Evolutionary conservation across 2,113 vertebrate species (phyloP).

Genomic region (Hippopotamus amphibius): DNA sequence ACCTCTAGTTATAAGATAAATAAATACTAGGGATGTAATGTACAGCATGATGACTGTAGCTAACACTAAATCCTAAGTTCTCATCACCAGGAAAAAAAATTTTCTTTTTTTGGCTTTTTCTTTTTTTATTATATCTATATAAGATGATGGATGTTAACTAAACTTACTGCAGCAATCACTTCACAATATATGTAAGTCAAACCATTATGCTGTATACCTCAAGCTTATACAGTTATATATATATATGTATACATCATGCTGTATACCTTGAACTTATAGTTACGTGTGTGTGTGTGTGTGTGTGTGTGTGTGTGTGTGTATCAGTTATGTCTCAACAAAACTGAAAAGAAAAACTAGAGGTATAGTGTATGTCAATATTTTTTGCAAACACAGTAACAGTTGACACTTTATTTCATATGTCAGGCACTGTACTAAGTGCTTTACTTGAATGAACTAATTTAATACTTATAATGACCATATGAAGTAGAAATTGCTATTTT

Average conservation of each 20-base stretch:
- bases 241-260: neutral
- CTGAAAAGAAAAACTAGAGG: neutral
- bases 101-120: neutral
- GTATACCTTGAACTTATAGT: neutral
- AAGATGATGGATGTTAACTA: neutral
- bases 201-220: neutral
- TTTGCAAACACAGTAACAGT: neutral
- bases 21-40: neutral
- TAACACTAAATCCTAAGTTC: neutral
- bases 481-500: neutral
- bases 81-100: neutral
- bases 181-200: neutral
- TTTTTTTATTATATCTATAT: neutral
- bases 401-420: neutral
- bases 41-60: neutral
- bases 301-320: too few relatives aligned
- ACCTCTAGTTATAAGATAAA: neutral
- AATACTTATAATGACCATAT: neutral
- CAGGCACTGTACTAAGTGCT: neutral
- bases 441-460: neutral
- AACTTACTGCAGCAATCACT: neutral
- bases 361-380: neutral
- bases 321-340: neutral
- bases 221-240: neutral
- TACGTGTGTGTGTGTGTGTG: too few relatives aligned